A percentile compares a stretch with the other conserved stretches of the same genome.
Evolutionary conservation across 64 coral and sea anemone species (phyloP).

Genomic region (Cladopsammia gracilis): DNA sequence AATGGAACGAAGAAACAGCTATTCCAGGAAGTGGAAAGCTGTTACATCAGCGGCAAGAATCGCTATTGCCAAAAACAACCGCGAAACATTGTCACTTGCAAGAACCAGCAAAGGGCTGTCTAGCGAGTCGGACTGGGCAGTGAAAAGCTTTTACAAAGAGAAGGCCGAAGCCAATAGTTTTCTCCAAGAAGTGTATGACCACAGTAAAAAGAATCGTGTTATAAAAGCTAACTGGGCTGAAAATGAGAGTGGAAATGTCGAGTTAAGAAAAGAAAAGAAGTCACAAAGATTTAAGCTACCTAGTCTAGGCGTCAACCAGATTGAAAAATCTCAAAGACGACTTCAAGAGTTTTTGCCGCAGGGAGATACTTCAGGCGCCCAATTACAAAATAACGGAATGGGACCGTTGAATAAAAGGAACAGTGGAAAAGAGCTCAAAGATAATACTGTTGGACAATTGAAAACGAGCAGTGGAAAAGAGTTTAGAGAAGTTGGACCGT

Average conservation of each 20-base stretch:
- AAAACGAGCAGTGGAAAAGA: too few species aligned
- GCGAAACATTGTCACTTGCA: constrained; percentile 2
- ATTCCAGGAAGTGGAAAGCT: not conserved
- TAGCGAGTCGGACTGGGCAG: not conserved
- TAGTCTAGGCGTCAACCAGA: too few species aligned
- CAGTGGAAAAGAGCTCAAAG: too few species aligned
- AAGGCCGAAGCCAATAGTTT: constrained; percentile 13
- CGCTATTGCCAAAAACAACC: constrained; percentile 26
- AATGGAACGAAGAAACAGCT: constrained; percentile 9
- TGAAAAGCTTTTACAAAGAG: constrained; percentile 22
- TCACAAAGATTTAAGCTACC: too few species aligned
- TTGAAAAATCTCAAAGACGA: too few species aligned
- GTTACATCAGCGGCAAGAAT: constrained; percentile 7
- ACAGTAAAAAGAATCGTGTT: not conserved
- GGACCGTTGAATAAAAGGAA: too few species aligned
- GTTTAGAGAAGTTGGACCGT: too few species aligned
- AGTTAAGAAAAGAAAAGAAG: too few species aligned
- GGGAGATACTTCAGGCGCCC: too few species aligned
- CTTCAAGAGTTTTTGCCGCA: too few species aligned
- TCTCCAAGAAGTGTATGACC: not conserved
- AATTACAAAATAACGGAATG: too few species aligned
- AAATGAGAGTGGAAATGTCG: not conserved
- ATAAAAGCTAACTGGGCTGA: not conserved
- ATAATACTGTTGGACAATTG: too few species aligned
- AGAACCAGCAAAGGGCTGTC: not conserved